Conservation (phyloP, 2,797 vertebrate genomes). For the Galaxias olidus region DNA sequence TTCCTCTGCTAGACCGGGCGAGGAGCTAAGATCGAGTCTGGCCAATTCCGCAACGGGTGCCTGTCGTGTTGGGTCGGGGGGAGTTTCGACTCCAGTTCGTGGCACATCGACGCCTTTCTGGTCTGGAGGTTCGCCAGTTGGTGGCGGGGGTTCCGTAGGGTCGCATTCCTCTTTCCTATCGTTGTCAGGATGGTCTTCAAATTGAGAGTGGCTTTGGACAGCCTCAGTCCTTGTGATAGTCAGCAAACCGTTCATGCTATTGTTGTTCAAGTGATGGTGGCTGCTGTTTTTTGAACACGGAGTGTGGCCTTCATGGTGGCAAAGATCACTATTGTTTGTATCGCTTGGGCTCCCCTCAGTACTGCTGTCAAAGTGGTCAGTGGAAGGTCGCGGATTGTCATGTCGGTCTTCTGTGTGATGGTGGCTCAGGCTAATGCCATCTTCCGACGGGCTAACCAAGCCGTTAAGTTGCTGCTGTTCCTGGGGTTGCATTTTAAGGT, state of each 20-base stretch:
- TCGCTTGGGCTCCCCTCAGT: constrained; percentile 44
- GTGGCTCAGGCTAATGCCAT: constrained; percentile 51
- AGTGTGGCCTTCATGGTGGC: constrained; percentile 65
- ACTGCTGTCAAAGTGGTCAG: constrained; percentile 67
- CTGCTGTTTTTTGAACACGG: constrained; percentile 65
- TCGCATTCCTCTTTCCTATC: constrained; percentile 40
- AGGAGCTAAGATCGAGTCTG: constrained; percentile 69
- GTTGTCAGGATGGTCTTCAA: constrained; percentile 16
- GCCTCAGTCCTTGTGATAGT: constrained; percentile 56
- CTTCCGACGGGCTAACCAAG: constrained; percentile 78
- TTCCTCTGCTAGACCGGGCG: constrained; percentile 57
- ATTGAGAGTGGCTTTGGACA: constrained; percentile 17
- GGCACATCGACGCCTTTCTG: constrained; percentile 34
- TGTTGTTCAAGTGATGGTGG: constrained; percentile 61
- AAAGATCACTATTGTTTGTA: constrained; percentile 58
- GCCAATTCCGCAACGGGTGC: constrained; percentile 65
- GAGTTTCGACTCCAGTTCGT: constrained; percentile 38
- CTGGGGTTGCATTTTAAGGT: constrained; percentile 72
- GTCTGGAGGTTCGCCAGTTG: constrained; percentile 42
- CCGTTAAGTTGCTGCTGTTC: constrained; percentile 87
- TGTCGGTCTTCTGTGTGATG: constrained; percentile 62
- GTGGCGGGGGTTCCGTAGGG: constrained; percentile 46
- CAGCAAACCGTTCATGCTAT: constrained; percentile 68
- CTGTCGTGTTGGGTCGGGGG: constrained; percentile 27
- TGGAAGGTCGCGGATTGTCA: constrained; percentile 67